Percentiles rank a stretch among this genome's conserved stretches.
Evolutionary conservation across 1,140 invertebrate species (phyloP).

Genomic region (Lysiphlebus fabarum): DNA sequence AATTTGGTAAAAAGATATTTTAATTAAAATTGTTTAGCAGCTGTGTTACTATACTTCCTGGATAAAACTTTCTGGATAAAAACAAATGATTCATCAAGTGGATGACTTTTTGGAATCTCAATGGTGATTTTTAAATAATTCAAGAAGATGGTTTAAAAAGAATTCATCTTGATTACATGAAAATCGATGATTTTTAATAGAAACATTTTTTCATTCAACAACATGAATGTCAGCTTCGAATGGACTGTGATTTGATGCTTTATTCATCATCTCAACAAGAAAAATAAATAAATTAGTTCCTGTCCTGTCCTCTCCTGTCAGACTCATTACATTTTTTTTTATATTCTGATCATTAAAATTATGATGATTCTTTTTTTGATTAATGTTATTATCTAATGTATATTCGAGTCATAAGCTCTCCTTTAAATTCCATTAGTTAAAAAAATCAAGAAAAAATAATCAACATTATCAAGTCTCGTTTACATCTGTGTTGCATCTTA

Average conservation of each 20-base stretch:
- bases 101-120: too few relatives aligned
- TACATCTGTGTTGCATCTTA: constrained; percentile 53
- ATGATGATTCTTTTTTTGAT: too few relatives aligned
- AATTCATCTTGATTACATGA: neutral
- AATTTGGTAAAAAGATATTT: constrained; percentile 46
- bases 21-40: constrained; percentile 56
- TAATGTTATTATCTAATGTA: neutral
- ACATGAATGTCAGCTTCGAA: too few relatives aligned
- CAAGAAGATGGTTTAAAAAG: too few relatives aligned
- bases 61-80: constrained; percentile 29
- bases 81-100: constrained; percentile 25
- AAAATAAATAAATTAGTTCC: too few relatives aligned
- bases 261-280: too few relatives aligned
- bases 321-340: too few relatives aligned
- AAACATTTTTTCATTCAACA: neutral
- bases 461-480: constrained; percentile 55
- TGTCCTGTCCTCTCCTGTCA: too few relatives aligned
- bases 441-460: constrained; percentile 41
- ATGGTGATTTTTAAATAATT: too few relatives aligned
- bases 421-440: constrained; percentile 1
- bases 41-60: constrained; percentile 20
- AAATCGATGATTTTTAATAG: neutral
- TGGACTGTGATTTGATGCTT: too few relatives aligned
- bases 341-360: too few relatives aligned
- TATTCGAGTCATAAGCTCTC: constrained; percentile 5